Conservation (phyloP, 1,140 invertebrate genomes). For the Telenomus remus region DNA sequence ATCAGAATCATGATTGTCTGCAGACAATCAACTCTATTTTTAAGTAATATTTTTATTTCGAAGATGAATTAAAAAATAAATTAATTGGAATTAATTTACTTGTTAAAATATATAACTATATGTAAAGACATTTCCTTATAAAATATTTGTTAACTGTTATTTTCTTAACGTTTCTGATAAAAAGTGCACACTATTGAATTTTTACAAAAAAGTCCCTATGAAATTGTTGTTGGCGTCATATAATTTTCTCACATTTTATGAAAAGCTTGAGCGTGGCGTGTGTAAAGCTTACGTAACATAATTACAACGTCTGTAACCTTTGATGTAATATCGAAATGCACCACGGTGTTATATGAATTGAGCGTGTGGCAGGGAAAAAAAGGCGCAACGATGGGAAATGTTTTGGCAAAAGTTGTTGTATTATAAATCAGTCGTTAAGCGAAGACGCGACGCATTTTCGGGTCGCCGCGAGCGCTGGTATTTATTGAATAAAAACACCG, state of each 20-base stretch:
- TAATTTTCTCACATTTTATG: conserved; percentile 12
- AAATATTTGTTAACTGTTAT: too few relatives aligned
- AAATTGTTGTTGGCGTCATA: too few relatives aligned
- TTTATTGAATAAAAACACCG: conserved; percentile 30
- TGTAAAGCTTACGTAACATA: conserved; percentile 41
- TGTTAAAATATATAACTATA: too few relatives aligned
- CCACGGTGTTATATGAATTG: conserved; percentile 39
- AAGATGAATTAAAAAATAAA: too few relatives aligned
- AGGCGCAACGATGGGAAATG: conserved; percentile 18
- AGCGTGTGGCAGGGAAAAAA: conserved; percentile 20
- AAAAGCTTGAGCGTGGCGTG: conserved; percentile 27
- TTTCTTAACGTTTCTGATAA: too few relatives aligned
- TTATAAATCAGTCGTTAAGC: conserved; percentile 29
- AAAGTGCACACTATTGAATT: too few relatives aligned
- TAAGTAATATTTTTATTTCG: too few relatives aligned
- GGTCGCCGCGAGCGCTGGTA: conserved; percentile 18
- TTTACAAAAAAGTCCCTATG: too few relatives aligned
- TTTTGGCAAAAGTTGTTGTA: conserved; percentile 17
- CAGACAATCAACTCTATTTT: too few relatives aligned
- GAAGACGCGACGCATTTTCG: conserved; percentile 22
- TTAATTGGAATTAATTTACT: too few relatives aligned
- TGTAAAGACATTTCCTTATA: too few relatives aligned
- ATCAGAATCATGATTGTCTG: too few relatives aligned
- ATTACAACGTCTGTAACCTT: conserved; percentile 46
- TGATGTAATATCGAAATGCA: conserved; percentile 51